Base-by-base conservation (phyloP, 2,113 vertebrate species). In the Protobothrops flavoviridis region DNA sequence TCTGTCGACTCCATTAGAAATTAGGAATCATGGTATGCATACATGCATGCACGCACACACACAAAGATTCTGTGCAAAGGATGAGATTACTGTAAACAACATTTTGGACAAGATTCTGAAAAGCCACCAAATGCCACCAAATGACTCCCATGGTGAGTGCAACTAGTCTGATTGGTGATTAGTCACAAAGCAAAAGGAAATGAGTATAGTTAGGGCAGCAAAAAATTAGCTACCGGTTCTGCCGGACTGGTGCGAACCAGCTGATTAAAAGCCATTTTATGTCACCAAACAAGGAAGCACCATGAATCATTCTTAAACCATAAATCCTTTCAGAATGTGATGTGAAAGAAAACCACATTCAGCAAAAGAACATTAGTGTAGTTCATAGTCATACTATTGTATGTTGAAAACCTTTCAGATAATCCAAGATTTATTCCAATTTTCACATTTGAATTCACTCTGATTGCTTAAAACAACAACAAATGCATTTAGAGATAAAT, bases 251-350 rank as follows among this genome's bases (percentile, higher is more conserved):
- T 50, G 7, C 8, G 8, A 50, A 50, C 48, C 48, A 50, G 48
- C 48, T 50, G 48, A 50, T 50, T 50, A 50, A 33, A 90, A 91
- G 53, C 20, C 89, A 17, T 23, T 23, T 89, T 50, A 26, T 85
- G 69, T 11, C 87, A 86, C 11, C 43, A 52, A 56, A 33, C 20
- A 17, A 13, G 15, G 11, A 10, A 39, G 20, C 52, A 5, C 61
- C 1, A n/a, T 9, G 12, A 89, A 61, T 86, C 87, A 45, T 24
- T 89, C 64, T 85, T 45, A 91, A 43, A 61, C 53, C 29, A 45
- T 2, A 43, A 89, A 89, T 91, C 69, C 13, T 93, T 56, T 91
- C 53, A 94, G 89, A 94, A 61, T 81, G 57, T 26, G 21, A 52
- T 43, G 24, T 52, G 74, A 93, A 93, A 87, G n/a, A 85, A 87